phyloP scores from a whole-genome alignment of 1,140 invertebrate species.

The Cecropterus lyciades region DNA sequence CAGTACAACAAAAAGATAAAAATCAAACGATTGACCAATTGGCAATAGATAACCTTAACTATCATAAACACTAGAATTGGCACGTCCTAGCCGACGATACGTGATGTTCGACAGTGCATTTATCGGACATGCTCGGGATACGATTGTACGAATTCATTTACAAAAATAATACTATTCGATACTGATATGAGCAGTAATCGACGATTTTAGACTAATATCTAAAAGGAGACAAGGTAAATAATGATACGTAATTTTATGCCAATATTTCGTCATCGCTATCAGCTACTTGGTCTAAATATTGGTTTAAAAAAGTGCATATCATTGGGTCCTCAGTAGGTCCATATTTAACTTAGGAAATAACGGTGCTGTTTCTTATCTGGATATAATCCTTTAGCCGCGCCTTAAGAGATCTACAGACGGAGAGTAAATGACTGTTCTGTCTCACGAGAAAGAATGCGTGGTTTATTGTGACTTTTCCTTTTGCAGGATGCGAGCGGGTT shows the following conservation, averaged over 20 bases:
- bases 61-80: background rate
- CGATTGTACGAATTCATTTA: background rate
- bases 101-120: background rate
- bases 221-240: no score
- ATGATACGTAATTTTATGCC: no score
- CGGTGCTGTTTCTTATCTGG: no score
- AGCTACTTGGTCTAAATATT: no score
- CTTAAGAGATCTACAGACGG: no score
- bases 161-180: background rate
- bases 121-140: background rate
- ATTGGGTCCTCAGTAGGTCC: no score
- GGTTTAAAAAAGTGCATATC: no score
- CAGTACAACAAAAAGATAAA: background rate
- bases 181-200: background rate
- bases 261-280: no score
- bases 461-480: background rate
- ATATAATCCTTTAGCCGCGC: no score
- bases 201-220: no score
- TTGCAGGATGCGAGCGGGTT: constrained; percentile 72
- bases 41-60: background rate
- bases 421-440: no score
- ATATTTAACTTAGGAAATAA: no score
- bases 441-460: background rate
- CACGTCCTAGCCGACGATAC: background rate
- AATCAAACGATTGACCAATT: background rate